A percentile compares a stretch with the other conserved stretches of the same genome.
Evolutionary conservation across 2,888 invertebrate species (phyloP).

Genomic region (Cantharis lateralis): DNA sequence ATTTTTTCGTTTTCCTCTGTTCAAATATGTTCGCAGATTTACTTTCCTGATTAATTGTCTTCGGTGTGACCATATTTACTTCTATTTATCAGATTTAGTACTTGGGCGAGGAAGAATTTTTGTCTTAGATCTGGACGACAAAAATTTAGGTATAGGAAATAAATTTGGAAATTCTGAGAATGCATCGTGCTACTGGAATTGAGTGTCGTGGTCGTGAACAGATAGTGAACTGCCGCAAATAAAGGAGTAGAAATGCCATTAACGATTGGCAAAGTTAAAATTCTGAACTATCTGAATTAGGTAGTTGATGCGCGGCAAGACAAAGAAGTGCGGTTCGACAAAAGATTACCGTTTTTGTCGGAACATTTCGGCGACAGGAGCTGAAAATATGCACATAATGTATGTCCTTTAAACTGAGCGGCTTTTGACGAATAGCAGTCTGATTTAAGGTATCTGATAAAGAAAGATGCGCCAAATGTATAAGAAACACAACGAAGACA

Average conservation of each 20-base stretch:
- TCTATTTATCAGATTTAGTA: conserved; percentile 21
- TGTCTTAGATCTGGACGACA: background rate
- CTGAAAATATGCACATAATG: conserved; percentile 51
- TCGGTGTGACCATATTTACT: conserved; percentile 31
- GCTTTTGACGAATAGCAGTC: conserved; percentile 45
- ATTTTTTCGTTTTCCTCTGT: conserved; percentile 44
- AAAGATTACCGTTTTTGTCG: conserved; percentile 50
- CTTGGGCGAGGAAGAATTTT: background rate
- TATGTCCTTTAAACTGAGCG: conserved; percentile 40
- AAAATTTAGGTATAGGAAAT: background rate
- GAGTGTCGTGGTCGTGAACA: conserved; percentile 16
- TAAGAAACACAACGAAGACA: conserved; percentile 6
- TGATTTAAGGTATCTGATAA: conserved; percentile 32
- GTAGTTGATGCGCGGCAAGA: conserved; percentile 48
- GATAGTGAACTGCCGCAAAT: conserved; percentile 24
- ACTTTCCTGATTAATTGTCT: conserved; percentile 33
- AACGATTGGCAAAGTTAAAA: conserved; percentile 46
- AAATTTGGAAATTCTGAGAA: background rate
- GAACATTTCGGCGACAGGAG: conserved; percentile 45
- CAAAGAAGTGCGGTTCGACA: conserved; percentile 50
- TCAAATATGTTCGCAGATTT: conserved; percentile 44
- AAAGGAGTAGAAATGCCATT: conserved; percentile 40
- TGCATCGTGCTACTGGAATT: background rate
- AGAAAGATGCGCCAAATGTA: conserved; percentile 15
- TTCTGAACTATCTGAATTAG: conserved; percentile 51